A percentile compares a stretch with the other conserved stretches of the same genome.
These are phyloP conservation scores for Diachasma alloeum DNA, from an alignment of 1,140 invertebrate species.

Conservation along the genomic window DNA sequence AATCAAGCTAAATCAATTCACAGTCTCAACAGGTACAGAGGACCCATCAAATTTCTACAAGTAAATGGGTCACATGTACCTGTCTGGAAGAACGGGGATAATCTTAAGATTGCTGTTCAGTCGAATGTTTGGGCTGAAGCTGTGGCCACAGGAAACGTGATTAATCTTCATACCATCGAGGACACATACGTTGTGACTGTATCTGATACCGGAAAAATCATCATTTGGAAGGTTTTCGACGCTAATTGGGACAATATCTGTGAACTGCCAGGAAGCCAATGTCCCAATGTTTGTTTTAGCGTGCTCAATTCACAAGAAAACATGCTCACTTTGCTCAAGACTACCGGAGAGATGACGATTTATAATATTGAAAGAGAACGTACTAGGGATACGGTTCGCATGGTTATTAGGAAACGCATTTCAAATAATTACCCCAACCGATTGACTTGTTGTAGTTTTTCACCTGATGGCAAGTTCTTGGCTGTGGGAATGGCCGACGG, in stretches of 20 bases:
- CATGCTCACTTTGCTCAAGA: constrained; percentile 46
- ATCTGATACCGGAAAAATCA: constrained; percentile 42
- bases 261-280: constrained; percentile 16
- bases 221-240: constrained; percentile 43
- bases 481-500: constrained; percentile 55
- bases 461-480: constrained; percentile 51
- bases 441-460: constrained; percentile 54
- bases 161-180: constrained; percentile 43
- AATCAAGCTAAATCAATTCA: not conserved
- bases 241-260: constrained; percentile 36
- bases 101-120: not conserved
- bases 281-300: constrained; percentile 39
- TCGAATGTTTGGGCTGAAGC: constrained; percentile 20
- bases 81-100: constrained; percentile 6
- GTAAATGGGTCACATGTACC: not conserved
- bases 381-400: not conserved
- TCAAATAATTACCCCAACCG: constrained; percentile 30
- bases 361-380: constrained; percentile 3
- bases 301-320: constrained; percentile 35
- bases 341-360: constrained; percentile 33
- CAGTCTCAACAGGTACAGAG: not conserved
- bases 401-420: constrained; percentile 21
- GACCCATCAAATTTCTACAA: constrained; percentile 8
- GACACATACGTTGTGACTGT: constrained; percentile 45
- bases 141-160: constrained; percentile 41